Evolutionary conservation across 2,797 vertebrate genomes (phyloP).

Genomic region (Eremophila alpestris): DNA sequence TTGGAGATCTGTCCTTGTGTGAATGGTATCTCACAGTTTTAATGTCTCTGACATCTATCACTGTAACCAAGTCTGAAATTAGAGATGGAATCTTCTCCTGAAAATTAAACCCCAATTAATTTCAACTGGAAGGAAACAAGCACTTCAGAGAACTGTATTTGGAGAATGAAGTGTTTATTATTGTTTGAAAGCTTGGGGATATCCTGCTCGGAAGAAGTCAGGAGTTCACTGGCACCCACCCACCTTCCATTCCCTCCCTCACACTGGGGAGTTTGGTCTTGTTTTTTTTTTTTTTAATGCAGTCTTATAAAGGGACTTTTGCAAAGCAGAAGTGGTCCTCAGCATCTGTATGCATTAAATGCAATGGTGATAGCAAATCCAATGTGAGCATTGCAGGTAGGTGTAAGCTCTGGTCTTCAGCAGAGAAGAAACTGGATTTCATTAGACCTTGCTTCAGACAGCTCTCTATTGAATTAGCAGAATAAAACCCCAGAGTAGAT

Average conservation of each 20-base stretch:
- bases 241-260: neutral
- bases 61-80: neutral
- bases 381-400: neutral
- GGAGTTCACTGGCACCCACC: neutral
- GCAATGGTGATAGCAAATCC: accelerated
- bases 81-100: neutral
- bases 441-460: neutral
- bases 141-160: slow-evolving; percentile 5
- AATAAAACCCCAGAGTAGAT: neutral
- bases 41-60: neutral
- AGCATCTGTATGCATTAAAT: neutral
- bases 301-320: neutral
- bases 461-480: neutral
- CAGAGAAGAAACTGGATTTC: neutral
- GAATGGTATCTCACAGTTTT: neutral
- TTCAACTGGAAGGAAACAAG: slow-evolving; percentile 10
- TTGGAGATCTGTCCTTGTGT: neutral
- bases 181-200: slow-evolving; percentile 1
- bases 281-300: neutral
- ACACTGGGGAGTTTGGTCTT: neutral
- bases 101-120: slow-evolving; percentile 41
- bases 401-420: neutral
- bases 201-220: neutral
- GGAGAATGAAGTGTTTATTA: neutral
- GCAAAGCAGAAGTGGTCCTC: neutral